Evolutionary conservation across 2,113 vertebrate species (phyloP), one percentile per base, ranked within the genome.

Genomic region (Synchiropus splendidus): DNA sequence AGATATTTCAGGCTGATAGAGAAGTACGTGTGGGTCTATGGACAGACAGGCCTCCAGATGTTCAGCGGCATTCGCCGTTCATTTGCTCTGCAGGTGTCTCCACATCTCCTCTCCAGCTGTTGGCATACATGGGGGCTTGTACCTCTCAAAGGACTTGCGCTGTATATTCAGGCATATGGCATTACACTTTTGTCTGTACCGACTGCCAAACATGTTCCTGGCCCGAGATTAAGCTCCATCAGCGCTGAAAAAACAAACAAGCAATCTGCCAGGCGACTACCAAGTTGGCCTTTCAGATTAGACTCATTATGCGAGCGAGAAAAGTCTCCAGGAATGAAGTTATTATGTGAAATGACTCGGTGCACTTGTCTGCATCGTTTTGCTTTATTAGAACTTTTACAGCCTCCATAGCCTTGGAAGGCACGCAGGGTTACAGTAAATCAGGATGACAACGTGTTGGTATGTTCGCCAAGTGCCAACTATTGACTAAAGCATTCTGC

Each of bases 51-150:
- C 55, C 64, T 65, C 82, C 84, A 86, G 84, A 86, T 86, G 82
- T 80, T 77, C 77, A 39, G 56, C 48, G 40, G 54, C 39, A 60
- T 31, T 72, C 12, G 62, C 68, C 48, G 54, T 72, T 83, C 83
- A 81, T 83, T 82, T 86, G 84, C 76, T 40, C 56, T 2, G 55
- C 84, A 85, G 84, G 83, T 86, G 83, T 76, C 64, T 80, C 73
- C 69, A 75, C 80, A 81, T 75, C 76, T 75, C 63, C 65, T 51
- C 57, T 63, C 68, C 78, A 81, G 78, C 78, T 80, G 83, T 73
- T 77, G 75, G 74, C 62, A 67, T 63, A 48, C 42, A 39, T 33
- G 21, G 8, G 18, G 37, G 42, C 51, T 67, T 68, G 75, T 70
- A 69, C 68, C 44, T 70, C 77, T 81, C 74, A 76, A 82, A 78